phyloP scores from a whole-genome alignment of 2,888 invertebrate genomes.

The Torymus texanus region DNA sequence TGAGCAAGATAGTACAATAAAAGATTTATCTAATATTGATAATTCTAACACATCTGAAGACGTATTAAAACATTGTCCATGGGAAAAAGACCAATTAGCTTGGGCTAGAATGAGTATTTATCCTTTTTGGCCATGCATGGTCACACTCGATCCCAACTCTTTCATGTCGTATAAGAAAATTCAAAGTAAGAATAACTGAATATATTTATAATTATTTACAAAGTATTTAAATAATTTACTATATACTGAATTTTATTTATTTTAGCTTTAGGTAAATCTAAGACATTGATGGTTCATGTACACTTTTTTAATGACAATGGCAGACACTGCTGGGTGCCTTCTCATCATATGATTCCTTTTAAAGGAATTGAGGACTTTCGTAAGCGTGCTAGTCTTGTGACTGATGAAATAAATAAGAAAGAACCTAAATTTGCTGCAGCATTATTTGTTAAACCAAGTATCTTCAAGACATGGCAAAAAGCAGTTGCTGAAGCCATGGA shows the following conservation, averaged over 20 bases:
- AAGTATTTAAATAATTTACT: slow-evolving; percentile 10
- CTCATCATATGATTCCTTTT: slow-evolving; percentile 57
- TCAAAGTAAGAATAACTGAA: slow-evolving; percentile 45
- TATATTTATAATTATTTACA: slow-evolving; percentile 16
- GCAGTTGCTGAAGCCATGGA: slow-evolving; percentile 58
- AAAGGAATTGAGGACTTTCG: slow-evolving; percentile 56
- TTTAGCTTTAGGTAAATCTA: slow-evolving; percentile 54
- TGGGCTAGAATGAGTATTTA: slow-evolving; percentile 59
- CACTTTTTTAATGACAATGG: slow-evolving; percentile 58
- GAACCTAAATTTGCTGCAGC: slow-evolving; percentile 58
- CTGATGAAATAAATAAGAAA: slow-evolving; percentile 51
- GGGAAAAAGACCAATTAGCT: slow-evolving; percentile 54
- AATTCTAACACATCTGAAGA: slow-evolving; percentile 39
- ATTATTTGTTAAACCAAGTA: slow-evolving; percentile 50
- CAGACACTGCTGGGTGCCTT: slow-evolving; percentile 57
- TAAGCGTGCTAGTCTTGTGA: slow-evolving; percentile 49
- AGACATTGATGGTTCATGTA: slow-evolving; percentile 56
- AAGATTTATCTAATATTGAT: neutral
- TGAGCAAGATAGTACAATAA: slow-evolving; percentile 9
- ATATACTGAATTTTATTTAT: slow-evolving; percentile 5
- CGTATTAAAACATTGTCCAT: slow-evolving; percentile 40
- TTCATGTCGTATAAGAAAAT: slow-evolving; percentile 54
- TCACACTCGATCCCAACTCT: slow-evolving; percentile 55
- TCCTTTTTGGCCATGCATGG: slow-evolving; percentile 58
- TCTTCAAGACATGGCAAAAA: slow-evolving; percentile 56